Conservation (phyloP, 1,140 invertebrate species). For the silkworm (Bombyx mori) region DNA sequence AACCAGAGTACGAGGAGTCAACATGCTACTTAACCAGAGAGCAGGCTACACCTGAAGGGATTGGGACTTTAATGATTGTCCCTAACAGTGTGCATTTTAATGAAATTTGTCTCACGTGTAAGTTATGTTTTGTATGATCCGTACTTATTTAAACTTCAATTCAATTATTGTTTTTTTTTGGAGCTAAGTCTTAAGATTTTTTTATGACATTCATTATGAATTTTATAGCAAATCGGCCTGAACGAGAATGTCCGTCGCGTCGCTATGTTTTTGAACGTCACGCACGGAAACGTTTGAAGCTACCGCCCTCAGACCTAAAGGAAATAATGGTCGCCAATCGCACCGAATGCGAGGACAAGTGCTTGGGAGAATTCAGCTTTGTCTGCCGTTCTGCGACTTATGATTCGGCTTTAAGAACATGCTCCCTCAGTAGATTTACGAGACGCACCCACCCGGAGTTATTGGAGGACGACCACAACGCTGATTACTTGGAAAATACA, state of each 20-base stretch:
- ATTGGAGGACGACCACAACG: conserved; percentile 86
- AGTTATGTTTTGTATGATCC: conserved; percentile 49
- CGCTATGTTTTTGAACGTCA: conserved; percentile 91
- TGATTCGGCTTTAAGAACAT: conserved; percentile 81
- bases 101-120: conserved; percentile 91
- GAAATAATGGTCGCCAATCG: conserved; percentile 85
- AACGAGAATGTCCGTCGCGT: conserved; percentile 88
- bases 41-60: conserved; percentile 86
- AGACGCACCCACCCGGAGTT: conserved; percentile 87
- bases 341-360: conserved; percentile 92
- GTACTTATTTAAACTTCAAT: neutral
- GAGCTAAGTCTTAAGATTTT: too few relatives aligned
- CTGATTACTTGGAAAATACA: conserved; percentile 92
- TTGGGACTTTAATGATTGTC: conserved; percentile 86
- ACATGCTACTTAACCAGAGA: conserved; percentile 90
- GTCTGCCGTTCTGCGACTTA: conserved; percentile 90
- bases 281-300: conserved; percentile 84
- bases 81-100: conserved; percentile 91
- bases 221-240: conserved; percentile 82
- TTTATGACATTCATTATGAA: neutral
- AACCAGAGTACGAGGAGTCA: conserved; percentile 90
- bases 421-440: conserved; percentile 84
- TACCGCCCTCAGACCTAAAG: conserved; percentile 83
- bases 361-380: conserved; percentile 89
- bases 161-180: too few relatives aligned